Evolutionary conservation across 2,113 vertebrate genomes (phyloP), one percentile per base, ranked within the genome.

Genomic region (Lepidiolamprologus cunningtoni): DNA sequence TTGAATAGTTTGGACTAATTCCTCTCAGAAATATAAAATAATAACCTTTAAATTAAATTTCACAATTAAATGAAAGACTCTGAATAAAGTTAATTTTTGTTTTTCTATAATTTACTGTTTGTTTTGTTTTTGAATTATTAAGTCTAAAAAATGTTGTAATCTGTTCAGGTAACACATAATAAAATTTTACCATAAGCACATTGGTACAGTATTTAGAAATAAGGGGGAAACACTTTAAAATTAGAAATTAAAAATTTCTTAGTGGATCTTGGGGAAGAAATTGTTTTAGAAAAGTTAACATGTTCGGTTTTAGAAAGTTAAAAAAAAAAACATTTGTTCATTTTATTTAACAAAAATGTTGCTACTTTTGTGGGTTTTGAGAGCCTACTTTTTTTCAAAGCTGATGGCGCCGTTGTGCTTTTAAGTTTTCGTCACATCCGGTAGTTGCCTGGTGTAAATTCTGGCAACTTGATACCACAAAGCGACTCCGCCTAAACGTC

Each of bases 351-450:
- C 33, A 68, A 68, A 68, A 68, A 4, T 42, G 7, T 16, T 78
- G 7, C 40, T 31, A 31, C 28, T 81, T 80, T 26, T 28, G 21
- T 19, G n/a, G 26, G 17, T 28, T 28, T 26, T 9, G 1, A 9
- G 1, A 19, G 2, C 4, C 26, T 37, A 11, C 3, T 4, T 12
- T 50, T 55, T 47, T 28, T 17, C 16, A 19, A 11, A 63, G 16
- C 23, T 50, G 42, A 50, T 1, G 42, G 23, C 71, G 1, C 9
- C 16, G 42, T 11, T 1, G 4, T 19, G 81, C 89, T 90, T 88
- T 93, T 90, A 81, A 53, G 92, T 85, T 71, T 53, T 53, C 4
- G 8, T 2, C 1, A 53, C 3, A 35, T 91, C 88, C 81, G 80
- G 58, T 84, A 3, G 1, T 0, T 4, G 6, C 37, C 13, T 2